Evolutionary conservation across 1,140 invertebrate species (phyloP).

Genomic region (Platyscapa corneri): DNA sequence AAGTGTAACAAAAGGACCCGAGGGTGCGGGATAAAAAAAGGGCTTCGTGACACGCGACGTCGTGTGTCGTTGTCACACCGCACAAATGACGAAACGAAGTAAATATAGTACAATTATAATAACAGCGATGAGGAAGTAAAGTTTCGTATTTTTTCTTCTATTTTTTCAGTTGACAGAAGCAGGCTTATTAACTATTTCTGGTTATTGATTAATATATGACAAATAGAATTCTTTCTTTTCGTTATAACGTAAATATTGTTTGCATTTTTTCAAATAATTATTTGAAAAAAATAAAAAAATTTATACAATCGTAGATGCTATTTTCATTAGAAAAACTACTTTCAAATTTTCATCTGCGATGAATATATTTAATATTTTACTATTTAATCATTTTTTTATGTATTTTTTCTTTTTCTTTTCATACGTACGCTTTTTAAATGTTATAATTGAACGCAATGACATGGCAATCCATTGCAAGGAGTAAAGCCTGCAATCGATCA

Average conservation of each 20-base stretch:
- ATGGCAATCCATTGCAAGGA: no score
- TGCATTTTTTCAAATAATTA: no score
- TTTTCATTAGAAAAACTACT: no score
- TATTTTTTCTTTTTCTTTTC: no score
- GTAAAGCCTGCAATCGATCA: no score
- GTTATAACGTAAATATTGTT: background rate
- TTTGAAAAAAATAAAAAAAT: no score
- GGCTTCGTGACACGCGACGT: constrained; percentile 1
- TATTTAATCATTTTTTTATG: no score
- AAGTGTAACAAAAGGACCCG: background rate
- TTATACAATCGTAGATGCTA: no score
- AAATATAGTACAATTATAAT: constrained; percentile 7
- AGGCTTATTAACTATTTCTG: background rate
- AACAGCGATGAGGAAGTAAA: background rate
- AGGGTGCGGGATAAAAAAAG: background rate
- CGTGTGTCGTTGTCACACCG: background rate
- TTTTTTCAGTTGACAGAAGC: background rate
- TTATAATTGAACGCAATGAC: no score
- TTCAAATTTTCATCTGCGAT: no score
- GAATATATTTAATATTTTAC: no score
- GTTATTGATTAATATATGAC: background rate
- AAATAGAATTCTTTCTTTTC: background rate
- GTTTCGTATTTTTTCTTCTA: background rate
- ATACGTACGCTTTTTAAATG: no score
- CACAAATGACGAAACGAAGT: background rate